Conservation (phyloP, 2,797 vertebrate genomes). For the Sebastes kiyomatsui region DNA sequence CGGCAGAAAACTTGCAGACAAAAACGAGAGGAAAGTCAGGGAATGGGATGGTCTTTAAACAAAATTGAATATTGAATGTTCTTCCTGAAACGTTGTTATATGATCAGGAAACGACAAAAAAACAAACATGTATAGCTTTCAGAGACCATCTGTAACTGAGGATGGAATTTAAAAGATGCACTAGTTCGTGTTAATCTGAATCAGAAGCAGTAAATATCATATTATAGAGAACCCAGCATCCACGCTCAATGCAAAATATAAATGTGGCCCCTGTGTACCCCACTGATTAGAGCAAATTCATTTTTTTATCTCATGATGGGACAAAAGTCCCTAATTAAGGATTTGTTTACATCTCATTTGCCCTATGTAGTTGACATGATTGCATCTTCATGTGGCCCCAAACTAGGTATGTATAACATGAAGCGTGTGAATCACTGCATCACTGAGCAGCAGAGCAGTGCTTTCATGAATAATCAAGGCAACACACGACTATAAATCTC, state of each 20-base stretch:
- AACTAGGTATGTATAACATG: not conserved
- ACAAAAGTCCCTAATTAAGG: conserved; percentile 27
- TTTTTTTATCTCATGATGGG: not conserved
- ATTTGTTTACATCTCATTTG: conserved; percentile 41
- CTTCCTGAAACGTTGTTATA: not conserved
- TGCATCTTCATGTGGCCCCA: conserved; percentile 10
- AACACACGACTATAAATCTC: not conserved
- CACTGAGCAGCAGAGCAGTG: not conserved
- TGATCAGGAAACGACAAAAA: not conserved
- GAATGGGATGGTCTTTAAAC: conserved; percentile 11
- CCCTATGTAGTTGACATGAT: conserved; percentile 32
- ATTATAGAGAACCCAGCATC: not conserved
- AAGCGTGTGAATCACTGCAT: not conserved
- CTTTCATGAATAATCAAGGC: conserved; percentile 11
- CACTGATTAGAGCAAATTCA: not conserved
- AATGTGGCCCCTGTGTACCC: not conserved
- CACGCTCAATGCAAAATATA: not conserved
- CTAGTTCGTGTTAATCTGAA: not conserved
- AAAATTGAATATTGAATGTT: conserved; percentile 11
- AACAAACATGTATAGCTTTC: not conserved
- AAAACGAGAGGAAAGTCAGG: not conserved
- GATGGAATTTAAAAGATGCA: not conserved
- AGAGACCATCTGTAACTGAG: not conserved
- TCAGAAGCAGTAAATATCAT: not conserved
- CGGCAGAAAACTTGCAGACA: not conserved